Evolutionary conservation across 2,888 invertebrate species (phyloP).

Genomic region (Tinea pellionella): DNA sequence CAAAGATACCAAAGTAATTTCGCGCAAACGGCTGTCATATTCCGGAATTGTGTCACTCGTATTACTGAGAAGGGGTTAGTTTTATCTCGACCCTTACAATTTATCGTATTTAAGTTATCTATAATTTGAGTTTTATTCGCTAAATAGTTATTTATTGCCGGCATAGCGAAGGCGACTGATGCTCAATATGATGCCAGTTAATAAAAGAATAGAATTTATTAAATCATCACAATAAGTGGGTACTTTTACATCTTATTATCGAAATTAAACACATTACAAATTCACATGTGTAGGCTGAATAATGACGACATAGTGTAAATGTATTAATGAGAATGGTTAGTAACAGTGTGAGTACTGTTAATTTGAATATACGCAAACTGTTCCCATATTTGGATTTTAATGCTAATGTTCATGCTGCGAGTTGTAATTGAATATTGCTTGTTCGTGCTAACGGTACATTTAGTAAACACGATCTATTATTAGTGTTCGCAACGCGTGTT

Average conservation of each 20-base stretch:
- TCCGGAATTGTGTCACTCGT: not conserved
- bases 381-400: not conserved
- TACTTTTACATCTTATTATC: no score
- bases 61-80: not conserved
- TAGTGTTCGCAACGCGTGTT: no score
- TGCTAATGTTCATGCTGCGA: not conserved
- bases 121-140: no score
- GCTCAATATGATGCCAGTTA: no score
- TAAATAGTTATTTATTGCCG: no score
- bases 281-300: no score
- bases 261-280: no score
- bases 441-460: not conserved
- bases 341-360: not conserved
- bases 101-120: no score
- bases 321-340: not conserved
- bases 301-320: no score
- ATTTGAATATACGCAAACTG: not conserved
- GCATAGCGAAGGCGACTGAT: no score
- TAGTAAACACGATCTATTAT: not conserved
- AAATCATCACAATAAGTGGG: no score
- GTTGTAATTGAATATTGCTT: not conserved
- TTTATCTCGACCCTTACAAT: not conserved
- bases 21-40: slow-evolving; percentile 5
- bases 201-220: no score
- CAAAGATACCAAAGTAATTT: slow-evolving; percentile 1